Conservation (phyloP, 2,113 vertebrate species). For the Ursus arctos region DNA sequence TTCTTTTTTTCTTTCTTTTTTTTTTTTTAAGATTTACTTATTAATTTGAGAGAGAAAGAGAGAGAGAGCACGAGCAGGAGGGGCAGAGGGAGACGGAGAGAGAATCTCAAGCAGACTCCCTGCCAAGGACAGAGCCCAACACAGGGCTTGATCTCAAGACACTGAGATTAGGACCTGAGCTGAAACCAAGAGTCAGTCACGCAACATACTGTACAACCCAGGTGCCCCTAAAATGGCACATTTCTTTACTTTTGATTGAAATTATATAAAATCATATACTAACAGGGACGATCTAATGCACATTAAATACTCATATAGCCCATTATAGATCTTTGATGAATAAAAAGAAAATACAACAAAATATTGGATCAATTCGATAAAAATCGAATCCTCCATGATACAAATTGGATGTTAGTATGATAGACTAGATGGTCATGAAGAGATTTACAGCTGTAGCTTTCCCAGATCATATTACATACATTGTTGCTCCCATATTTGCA, state of each 20-base stretch:
- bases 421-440: not conserved
- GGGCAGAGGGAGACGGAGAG: not conserved
- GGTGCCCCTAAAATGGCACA: conserved; percentile 7
- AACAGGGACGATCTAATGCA: not conserved
- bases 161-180: not conserved
- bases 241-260: conserved; percentile 58
- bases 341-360: conserved; percentile 14
- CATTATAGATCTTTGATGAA: not conserved
- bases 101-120: not conserved
- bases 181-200: not conserved
- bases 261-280: conserved; percentile 51
- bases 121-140: not conserved
- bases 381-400: not conserved
- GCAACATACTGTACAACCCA: not conserved
- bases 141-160: not conserved
- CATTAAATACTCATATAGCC: conserved; percentile 25
- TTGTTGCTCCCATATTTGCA: not conserved
- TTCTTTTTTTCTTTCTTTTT: not conserved
- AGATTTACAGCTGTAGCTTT: not conserved
- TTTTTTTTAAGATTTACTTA: not conserved
- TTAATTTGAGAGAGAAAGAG: not conserved
- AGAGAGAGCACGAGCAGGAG: not conserved
- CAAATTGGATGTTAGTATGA: not conserved
- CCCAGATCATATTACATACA: not conserved
- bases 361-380: not conserved